Evolutionary conservation across 2,888 invertebrate genomes (phyloP), one percentile per base, ranked within the genome.

Genomic region (Lithosia quadra): DNA sequence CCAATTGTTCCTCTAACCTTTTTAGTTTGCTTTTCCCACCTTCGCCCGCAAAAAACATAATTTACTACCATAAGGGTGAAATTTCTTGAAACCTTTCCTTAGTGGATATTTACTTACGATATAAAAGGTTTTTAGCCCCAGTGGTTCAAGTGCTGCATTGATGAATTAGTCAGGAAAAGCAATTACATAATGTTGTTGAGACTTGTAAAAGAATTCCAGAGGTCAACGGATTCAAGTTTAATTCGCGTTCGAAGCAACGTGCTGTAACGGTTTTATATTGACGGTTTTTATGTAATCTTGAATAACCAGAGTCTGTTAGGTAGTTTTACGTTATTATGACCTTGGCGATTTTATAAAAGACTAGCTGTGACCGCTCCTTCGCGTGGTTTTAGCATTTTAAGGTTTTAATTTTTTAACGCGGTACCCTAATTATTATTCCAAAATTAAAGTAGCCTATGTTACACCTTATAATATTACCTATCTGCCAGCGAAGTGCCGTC

Each of bases 211-310:
- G 34, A 60, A 22, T 62, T 71, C 59, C 36, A 69, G 73, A 75
- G 71, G 77, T 73, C 78, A 72, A 49, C n/a, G 61, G 60, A 77
- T 79, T 76, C 58, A 67, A 68, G 71, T 67, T 78, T 69, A 22
- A 13, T 56, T n/a, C 65, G 58, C 69, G 61, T 74, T 74, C 60
- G 63, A 59, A 65, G 55, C 60, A 67, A 49, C 55, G 63, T 64
- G 68, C 43, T 68, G 63, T 73, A 73, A 77, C 66, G 57, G 71
- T 36, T 65, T 71, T 80, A n/a, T 49, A 49, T 49, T n/a, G 49
- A 49, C 49, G n/a, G 49, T 73, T 65, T 70, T 71, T 60, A 61
- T 65, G 63, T 58, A 18, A 33, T 58, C 8, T 58, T 18, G 58
- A 49, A 49, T 49, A n/a, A 49, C 49, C n/a, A n/a, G 49, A 49